Conservation (phyloP, 2,113 vertebrate genomes). For the Crotalus viridis region DNA sequence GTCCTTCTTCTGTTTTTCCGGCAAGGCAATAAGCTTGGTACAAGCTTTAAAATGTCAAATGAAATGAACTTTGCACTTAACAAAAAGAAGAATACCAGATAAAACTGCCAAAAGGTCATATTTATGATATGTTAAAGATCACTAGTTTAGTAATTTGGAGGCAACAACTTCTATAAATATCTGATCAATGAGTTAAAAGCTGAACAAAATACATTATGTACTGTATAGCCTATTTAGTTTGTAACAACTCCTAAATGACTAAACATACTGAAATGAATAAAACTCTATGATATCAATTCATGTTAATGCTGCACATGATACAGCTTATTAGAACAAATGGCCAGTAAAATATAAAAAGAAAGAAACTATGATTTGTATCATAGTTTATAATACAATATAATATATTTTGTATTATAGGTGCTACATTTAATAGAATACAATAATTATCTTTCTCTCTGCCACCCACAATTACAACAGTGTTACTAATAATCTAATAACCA, state of each 20-base stretch:
- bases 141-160: constrained; percentile 48
- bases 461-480: constrained; percentile 17
- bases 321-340: constrained; percentile 51
- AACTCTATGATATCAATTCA: constrained; percentile 50
- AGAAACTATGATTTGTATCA: constrained; percentile 39
- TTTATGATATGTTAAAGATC: constrained; percentile 20
- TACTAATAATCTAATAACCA: constrained; percentile 11
- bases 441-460: neutral
- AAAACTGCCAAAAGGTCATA: constrained; percentile 54
- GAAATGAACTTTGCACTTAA: constrained; percentile 30
- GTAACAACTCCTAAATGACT: constrained; percentile 38
- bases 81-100: constrained; percentile 48
- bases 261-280: constrained; percentile 46
- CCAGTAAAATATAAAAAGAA: constrained; percentile 42
- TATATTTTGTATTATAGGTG: constrained; percentile 22
- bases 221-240: constrained; percentile 19
- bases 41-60: constrained; percentile 21
- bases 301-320: constrained; percentile 51
- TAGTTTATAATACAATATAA: neutral
- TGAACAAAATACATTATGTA: constrained; percentile 53
- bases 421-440: neutral
- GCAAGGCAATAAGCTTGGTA: constrained; percentile 12
- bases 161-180: constrained; percentile 52
- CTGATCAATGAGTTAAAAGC: constrained; percentile 53
- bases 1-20: neutral